Conservation (phyloP, 1,140 invertebrate species). For the Micrasema longulum region DNA sequence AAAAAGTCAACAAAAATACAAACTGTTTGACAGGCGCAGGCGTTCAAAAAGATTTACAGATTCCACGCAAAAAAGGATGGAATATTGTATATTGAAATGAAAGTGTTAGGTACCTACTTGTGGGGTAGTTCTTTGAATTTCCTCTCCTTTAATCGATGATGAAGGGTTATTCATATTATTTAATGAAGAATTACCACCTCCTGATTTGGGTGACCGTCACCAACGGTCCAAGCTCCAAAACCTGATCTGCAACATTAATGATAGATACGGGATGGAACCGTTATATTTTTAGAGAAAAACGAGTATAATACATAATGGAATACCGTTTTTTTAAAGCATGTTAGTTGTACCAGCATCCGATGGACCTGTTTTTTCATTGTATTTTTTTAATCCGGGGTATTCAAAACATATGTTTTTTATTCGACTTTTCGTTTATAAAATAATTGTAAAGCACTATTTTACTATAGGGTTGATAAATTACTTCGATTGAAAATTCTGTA, state of each 20-base stretch:
- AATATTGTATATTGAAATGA: no score
- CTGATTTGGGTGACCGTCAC: slow-evolving; percentile 43
- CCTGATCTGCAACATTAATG: slow-evolving; percentile 37
- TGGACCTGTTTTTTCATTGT: slow-evolving; percentile 44
- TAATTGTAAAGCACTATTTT: slow-evolving; percentile 1
- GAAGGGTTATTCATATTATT: slow-evolving; percentile 47
- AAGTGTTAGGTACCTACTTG: no score
- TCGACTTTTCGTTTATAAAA: slow-evolving; percentile 10
- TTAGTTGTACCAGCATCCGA: slow-evolving; percentile 39
- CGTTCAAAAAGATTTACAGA: no score
- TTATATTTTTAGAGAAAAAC: slow-evolving; percentile 39
- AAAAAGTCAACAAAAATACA: no score
- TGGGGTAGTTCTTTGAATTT: slow-evolving; percentile 18
- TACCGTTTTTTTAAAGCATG: slow-evolving; percentile 32
- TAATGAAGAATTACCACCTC: slow-evolving; percentile 43
- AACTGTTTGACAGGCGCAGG: no score
- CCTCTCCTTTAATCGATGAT: slow-evolving; percentile 49
- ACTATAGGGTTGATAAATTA: slow-evolving; percentile 16
- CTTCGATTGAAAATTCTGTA: no score
- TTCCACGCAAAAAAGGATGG: no score
- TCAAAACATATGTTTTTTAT: slow-evolving; percentile 15
- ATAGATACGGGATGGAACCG: slow-evolving; percentile 41
- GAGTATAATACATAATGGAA: slow-evolving; percentile 27
- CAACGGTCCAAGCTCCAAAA: slow-evolving; percentile 46
- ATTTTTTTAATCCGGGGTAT: slow-evolving; percentile 22